These are phyloP conservation scores for Pangasianodon gigas DNA, from an alignment of 2,113 vertebrate genomes.

Conservation along the genomic window DNA sequence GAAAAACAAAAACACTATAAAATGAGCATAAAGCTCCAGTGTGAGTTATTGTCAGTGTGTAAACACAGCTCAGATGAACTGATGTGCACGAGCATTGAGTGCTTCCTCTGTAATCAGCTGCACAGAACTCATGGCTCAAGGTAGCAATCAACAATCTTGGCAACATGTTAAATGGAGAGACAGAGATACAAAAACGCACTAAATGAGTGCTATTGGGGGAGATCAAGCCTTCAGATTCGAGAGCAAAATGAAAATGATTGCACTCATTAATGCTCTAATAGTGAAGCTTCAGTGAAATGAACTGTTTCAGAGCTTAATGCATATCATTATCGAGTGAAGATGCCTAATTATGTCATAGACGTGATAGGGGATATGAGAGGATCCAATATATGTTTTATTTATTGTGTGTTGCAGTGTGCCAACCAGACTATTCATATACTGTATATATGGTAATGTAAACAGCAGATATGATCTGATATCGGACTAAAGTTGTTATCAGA, in stretches of 20 bases:
- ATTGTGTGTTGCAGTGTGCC: neutral
- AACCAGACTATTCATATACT: neutral
- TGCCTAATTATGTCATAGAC: conserved; percentile 6
- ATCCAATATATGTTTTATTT: neutral
- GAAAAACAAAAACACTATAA: neutral
- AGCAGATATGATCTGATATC: neutral
- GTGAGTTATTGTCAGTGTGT: conserved; percentile 15
- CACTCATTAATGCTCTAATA: conserved; percentile 23
- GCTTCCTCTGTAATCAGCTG: conserved; percentile 25
- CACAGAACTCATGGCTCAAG: conserved; percentile 29
- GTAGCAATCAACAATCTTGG: conserved; percentile 30
- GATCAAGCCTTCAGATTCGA: conserved; percentile 14
- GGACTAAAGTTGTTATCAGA: neutral
- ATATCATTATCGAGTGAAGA: neutral
- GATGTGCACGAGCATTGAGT: conserved; percentile 5
- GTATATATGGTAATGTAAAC: neutral
- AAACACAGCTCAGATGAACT: conserved; percentile 13
- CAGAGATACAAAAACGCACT: neutral
- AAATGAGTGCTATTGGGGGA: conserved; percentile 7
- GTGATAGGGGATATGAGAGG: neutral
- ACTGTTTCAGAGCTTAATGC: conserved; percentile 20
- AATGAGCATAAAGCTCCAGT: conserved; percentile 16
- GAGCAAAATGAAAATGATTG: conserved; percentile 23
- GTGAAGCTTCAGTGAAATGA: conserved; percentile 12
- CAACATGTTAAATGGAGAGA: conserved; percentile 13